Evolutionary conservation across 2,888 invertebrate species (phyloP).

Genomic region (Maniola hyperantus): DNA sequence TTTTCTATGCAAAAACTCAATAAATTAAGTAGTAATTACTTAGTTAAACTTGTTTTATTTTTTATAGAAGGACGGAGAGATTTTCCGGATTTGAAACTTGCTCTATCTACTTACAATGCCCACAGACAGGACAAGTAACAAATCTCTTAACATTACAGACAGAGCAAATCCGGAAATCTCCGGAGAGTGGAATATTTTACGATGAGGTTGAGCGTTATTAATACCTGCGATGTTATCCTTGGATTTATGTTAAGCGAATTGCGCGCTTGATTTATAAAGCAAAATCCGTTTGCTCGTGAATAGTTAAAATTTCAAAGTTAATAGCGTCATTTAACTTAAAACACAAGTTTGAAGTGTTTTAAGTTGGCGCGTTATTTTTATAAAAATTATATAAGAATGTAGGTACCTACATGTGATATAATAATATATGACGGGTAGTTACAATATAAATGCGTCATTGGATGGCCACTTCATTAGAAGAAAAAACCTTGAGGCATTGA

Average conservation of each 20-base stretch:
- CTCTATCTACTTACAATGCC: neutral
- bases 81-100: too few relatives aligned
- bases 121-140: neutral
- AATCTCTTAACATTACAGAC: neutral
- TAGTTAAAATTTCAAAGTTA: constrained; percentile 12
- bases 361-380: neutral
- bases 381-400: neutral
- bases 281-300: constrained; percentile 15
- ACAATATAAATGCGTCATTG: too few relatives aligned
- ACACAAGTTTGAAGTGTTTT: neutral
- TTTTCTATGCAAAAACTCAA: too few relatives aligned
- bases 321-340: neutral
- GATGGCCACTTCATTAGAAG: too few relatives aligned
- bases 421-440: too few relatives aligned
- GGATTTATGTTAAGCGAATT: constrained; percentile 17
- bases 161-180: constrained; percentile 10
- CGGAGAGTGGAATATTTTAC: constrained; percentile 10
- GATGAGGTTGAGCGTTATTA: constrained; percentile 18
- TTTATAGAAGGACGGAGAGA: too few relatives aligned
- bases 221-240: constrained; percentile 23
- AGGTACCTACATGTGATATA: too few relatives aligned
- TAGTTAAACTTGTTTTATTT: too few relatives aligned
- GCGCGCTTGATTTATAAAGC: constrained; percentile 6
- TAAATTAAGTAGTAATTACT: too few relatives aligned
- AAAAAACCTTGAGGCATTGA: too few relatives aligned